Evolutionary conservation across 1,140 invertebrate species (phyloP), one percentile per base, ranked within the genome.

Genomic region (Cotesia vestalis): DNA sequence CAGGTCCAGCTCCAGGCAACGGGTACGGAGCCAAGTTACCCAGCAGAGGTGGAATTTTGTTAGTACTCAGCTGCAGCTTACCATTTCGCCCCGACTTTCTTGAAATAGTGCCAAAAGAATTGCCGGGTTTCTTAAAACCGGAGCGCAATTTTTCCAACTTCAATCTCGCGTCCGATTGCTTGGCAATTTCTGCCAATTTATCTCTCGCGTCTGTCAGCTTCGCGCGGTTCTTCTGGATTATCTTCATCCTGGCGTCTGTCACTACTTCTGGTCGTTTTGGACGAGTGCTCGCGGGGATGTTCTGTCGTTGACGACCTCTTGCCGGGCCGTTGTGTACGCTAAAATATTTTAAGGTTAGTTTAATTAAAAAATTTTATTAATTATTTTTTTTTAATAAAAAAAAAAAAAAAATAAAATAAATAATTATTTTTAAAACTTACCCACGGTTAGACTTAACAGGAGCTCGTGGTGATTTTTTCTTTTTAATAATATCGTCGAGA

Each of bases 151-250:
- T 89, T 52, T 89, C 81, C 8, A 93, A 77, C 76, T 90, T 89
- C 35, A 89, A 85, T 55, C 92, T 85, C 0, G 91, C 91, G 82
- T 93, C 92, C 20, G 84, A 89, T 74, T 90, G 90, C 76, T 91
- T 90, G 2, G 90, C 90, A 67, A 90, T 89, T 82, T 91, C 88
- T 6, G 89, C 89, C n/a, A 93, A 84, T 72, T 92, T 90, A 64
- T 93, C 92, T 62, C 92, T 83, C 3, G 92, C 92, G 86, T 93
- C 92, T 0, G 85, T 87, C 3, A 93, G 86, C 59, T 89, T 90
- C 14, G 88, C 87, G 61, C 91, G 86, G 77, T 92, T 91, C 75
- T 92, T 92, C 71, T 91, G 88, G 71, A 92, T 90, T 59, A 93
- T 91, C 83, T 90, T 92, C 53, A 91, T 88, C 1, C 92, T 84